Base-by-base conservation (phyloP, 2,797 vertebrate species). In the Spinibarbus caldwelli region DNA sequence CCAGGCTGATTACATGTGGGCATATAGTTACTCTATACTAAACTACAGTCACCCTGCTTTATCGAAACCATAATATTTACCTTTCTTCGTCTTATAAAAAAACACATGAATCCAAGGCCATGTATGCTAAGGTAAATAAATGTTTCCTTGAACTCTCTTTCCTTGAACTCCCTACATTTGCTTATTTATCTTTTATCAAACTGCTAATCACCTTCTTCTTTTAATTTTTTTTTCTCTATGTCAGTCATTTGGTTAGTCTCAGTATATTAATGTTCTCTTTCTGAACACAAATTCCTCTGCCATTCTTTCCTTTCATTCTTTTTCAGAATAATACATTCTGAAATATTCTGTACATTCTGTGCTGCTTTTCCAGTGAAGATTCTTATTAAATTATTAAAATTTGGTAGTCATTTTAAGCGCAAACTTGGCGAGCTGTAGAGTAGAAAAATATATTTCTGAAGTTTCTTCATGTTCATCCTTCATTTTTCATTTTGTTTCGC, bases 111-210 rank as follows among this genome's bases (percentile, higher is more conserved):
- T 45, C 19, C 57, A 80, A 67, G 78, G 7, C 43, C 47, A 36
- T 34, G 11, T 49, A 47, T 47, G 45, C 62, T 10, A 80, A 36
- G 5, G 59, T 64, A 68, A 80, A 80, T 80, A 80, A 10, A 9
- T 79, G 3, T 36, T 66, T 66, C 15, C 38, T 38, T 78, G 36
- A 29, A 59, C 34, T 57, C 14, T 4, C n/a, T 38, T 19, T 64
- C 59, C 57, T 21, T 64, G 47, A 21, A 9, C 15, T 31, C n/a
- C 2, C 12, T 54, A 1, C 45, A 52, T 57, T 75, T 34, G 29
- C 49, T 77, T 26, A 62, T 62, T 78, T 26, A 59, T 59, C 23
- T 54, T 76, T 57, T n/a, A 29, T 59, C 54, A 78, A 62, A 62
- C 41, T 64, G 57, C 10, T 6, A 14, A 64, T 17, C 14, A 64